These are phyloP conservation scores for Sebastes melanostomus DNA, from an alignment of 2,797 vertebrate genomes.

Conservation along the genomic window DNA sequence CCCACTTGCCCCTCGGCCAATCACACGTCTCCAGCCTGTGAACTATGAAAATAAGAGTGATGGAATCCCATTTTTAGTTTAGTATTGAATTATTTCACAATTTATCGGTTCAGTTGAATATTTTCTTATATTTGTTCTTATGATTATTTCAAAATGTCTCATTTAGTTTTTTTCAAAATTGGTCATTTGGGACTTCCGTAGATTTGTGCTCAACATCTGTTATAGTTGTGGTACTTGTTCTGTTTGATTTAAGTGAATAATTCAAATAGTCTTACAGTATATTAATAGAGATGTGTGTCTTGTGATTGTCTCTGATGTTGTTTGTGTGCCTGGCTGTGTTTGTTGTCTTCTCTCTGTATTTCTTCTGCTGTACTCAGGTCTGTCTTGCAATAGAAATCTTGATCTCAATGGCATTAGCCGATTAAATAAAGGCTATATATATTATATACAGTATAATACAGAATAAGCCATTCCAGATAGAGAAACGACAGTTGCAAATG, in stretches of 20 bases:
- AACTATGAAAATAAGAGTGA: background rate
- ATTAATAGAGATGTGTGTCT: background rate
- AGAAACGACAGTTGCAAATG: background rate
- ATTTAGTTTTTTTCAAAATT: background rate
- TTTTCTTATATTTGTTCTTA: background rate
- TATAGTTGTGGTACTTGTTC: background rate
- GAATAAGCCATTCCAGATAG: background rate
- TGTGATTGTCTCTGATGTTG: background rate
- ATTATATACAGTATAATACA: background rate
- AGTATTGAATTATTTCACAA: background rate
- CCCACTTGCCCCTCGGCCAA: background rate
- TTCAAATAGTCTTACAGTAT: background rate
- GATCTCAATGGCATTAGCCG: background rate
- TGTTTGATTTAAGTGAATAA: background rate
- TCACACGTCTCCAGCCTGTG: background rate
- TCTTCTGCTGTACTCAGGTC: background rate
- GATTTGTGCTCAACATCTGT: background rate
- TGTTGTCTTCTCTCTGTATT: background rate
- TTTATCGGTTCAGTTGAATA: background rate
- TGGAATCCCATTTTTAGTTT: background rate
- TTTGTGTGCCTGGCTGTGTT: background rate
- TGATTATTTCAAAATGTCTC: background rate
- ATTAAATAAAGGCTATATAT: background rate
- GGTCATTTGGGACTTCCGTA: background rate
- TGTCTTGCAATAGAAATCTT: background rate